Evolutionary conservation across 2,113 vertebrate genomes (phyloP).

Genomic region (Mesembrinibis cayennensis): DNA sequence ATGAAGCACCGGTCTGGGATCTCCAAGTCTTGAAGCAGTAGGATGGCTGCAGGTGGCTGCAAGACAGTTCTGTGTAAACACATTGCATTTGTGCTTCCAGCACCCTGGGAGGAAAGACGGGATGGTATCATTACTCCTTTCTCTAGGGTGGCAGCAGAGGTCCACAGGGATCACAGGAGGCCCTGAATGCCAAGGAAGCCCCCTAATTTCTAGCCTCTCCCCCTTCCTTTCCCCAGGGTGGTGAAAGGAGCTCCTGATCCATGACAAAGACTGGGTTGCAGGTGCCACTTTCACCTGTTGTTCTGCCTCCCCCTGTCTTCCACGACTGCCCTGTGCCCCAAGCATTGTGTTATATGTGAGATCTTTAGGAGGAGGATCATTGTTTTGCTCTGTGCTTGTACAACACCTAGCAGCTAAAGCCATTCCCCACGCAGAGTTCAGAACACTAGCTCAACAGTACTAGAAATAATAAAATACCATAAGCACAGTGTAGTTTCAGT

Average conservation of each 20-base stretch:
- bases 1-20: not conserved
- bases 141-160: not conserved
- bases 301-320: not conserved
- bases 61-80: not conserved
- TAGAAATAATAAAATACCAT: not conserved
- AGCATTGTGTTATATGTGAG: not conserved
- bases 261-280: not conserved
- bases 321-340: fast-evolving
- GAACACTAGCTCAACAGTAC: not conserved
- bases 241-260: not conserved
- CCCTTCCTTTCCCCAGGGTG: not conserved
- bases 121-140: not conserved
- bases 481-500: not conserved
- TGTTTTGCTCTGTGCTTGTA: not conserved
- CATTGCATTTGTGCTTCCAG: not conserved
- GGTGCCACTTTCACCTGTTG: not conserved
- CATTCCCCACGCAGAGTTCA: not conserved
- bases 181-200: not conserved
- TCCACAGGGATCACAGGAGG: not conserved
- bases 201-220: not conserved
- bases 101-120: not conserved
- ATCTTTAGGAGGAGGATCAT: not conserved
- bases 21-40: not conserved
- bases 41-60: not conserved
- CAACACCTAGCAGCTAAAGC: not conserved